Conservation (phyloP, 2,888 invertebrate genomes). For the Hemicrepidius hirtus region DNA sequence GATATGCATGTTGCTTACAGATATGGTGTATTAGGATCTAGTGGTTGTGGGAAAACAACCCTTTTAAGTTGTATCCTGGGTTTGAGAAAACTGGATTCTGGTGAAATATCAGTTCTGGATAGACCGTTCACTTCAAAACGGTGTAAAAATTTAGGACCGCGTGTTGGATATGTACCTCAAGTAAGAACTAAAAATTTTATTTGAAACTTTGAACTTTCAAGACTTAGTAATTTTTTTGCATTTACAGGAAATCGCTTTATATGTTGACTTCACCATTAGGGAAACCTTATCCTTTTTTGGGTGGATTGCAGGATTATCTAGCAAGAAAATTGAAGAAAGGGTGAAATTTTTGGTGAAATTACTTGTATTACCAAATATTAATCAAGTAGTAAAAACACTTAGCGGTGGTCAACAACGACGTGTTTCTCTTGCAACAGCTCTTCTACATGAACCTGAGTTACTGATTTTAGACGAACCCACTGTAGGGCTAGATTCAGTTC, state of each 20-base stretch:
- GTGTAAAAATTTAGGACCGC: constrained; percentile 91
- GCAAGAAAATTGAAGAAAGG: constrained; percentile 63
- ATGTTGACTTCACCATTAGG: constrained; percentile 69
- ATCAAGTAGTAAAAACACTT: constrained; percentile 78
- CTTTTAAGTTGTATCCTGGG: constrained; percentile 90
- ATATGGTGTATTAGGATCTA: constrained; percentile 91
- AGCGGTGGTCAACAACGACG: constrained; percentile 94
- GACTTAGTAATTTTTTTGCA: too few species aligned
- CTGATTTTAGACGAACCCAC: constrained; percentile 95
- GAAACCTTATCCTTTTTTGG: constrained; percentile 70
- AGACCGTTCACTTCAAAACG: constrained; percentile 87
- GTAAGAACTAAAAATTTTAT: constrained; percentile 68
- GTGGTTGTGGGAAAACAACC: constrained; percentile 94
- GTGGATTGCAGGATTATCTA: constrained; percentile 68
- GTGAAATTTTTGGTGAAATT: constrained; percentile 26
- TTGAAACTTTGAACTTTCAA: not conserved
- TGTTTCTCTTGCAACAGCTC: constrained; percentile 90
- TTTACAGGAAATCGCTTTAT: constrained; percentile 67
- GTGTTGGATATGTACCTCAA: constrained; percentile 92
- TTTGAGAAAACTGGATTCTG: constrained; percentile 84
- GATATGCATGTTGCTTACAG: too few species aligned
- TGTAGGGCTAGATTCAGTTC: constrained; percentile 91
- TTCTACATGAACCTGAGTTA: constrained; percentile 92
- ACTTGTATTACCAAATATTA: constrained; percentile 63
- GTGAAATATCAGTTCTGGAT: constrained; percentile 90